phyloP scores from a whole-genome alignment of 2,888 invertebrate genomes.

The Clanis bilineata region DNA sequence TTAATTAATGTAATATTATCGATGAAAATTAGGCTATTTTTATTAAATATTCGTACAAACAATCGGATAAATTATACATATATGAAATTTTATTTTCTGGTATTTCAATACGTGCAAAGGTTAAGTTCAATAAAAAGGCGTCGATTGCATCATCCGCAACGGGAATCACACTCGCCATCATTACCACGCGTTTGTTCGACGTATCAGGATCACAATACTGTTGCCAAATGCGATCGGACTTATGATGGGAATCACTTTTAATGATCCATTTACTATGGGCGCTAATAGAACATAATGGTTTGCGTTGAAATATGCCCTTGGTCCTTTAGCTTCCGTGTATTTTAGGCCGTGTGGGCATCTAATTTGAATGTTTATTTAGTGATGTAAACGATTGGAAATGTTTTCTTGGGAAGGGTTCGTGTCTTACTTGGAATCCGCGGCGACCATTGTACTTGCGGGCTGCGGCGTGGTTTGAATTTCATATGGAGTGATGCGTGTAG shows the following conservation, averaged over 20 bases:
- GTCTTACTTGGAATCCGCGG: not conserved
- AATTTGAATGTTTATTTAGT: not conserved
- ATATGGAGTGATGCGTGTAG: not conserved
- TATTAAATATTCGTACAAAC: too few relatives aligned
- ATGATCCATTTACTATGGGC: slow-evolving; percentile 55
- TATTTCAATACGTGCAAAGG: not conserved
- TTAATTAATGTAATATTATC: too few relatives aligned
- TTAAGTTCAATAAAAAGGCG: slow-evolving; percentile 2
- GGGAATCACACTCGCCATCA: slow-evolving; percentile 45
- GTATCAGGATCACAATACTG: slow-evolving; percentile 73
- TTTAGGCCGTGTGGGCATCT: not conserved
- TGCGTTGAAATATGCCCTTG: slow-evolving; percentile 49
- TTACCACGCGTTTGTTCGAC: slow-evolving; percentile 74
- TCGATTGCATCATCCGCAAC: slow-evolving; percentile 29
- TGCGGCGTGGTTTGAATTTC: not conserved
- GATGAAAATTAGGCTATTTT: too few relatives aligned
- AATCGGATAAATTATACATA: too few relatives aligned
- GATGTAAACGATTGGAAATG: not conserved
- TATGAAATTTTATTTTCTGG: too few relatives aligned
- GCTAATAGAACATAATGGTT: slow-evolving; percentile 59
- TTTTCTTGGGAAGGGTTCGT: not conserved
- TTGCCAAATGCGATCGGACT: slow-evolving; percentile 74
- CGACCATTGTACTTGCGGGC: not conserved
- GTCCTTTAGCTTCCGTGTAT: slow-evolving; percentile 43
- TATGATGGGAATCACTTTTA: slow-evolving; percentile 70